Conservation (phyloP, 2,888 invertebrate species). For the Lacanobia wlatinum region DNA sequence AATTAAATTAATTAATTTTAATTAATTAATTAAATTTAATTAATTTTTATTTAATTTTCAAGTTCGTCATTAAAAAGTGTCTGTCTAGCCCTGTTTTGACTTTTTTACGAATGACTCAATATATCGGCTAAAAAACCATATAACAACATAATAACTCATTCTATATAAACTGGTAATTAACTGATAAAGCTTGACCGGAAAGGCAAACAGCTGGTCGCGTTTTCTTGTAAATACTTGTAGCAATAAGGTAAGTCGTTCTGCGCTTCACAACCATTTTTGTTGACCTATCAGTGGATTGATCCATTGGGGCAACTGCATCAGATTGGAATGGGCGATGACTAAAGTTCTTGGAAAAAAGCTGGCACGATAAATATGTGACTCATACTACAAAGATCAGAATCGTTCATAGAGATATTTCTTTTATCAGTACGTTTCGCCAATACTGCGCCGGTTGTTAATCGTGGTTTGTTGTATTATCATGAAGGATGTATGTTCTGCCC, state of each 20-base stretch:
- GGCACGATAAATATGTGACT: neutral
- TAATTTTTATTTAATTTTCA: neutral
- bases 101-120: too few species aligned
- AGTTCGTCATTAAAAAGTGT: neutral
- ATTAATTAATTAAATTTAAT: too few species aligned
- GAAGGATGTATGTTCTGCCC: neutral
- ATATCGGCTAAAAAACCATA: neutral
- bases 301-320: neutral
- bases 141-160: conserved; percentile 14
- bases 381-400: neutral
- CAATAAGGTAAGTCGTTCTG: neutral
- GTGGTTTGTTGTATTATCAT: neutral
- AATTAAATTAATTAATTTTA: too few species aligned
- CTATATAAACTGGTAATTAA: conserved; percentile 33
- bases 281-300: conserved; percentile 11
- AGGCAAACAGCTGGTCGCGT: conserved; percentile 26
- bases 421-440: neutral
- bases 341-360: conserved; percentile 25
- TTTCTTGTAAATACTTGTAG: conserved; percentile 9
- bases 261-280: neutral
- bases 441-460: neutral
- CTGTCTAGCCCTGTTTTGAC: neutral
- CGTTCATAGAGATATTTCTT: neutral
- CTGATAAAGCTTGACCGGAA: conserved; percentile 16
- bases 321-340: neutral